Evolutionary conservation across 2,888 invertebrate species (phyloP).

Genomic region (Stenurella melanura): DNA sequence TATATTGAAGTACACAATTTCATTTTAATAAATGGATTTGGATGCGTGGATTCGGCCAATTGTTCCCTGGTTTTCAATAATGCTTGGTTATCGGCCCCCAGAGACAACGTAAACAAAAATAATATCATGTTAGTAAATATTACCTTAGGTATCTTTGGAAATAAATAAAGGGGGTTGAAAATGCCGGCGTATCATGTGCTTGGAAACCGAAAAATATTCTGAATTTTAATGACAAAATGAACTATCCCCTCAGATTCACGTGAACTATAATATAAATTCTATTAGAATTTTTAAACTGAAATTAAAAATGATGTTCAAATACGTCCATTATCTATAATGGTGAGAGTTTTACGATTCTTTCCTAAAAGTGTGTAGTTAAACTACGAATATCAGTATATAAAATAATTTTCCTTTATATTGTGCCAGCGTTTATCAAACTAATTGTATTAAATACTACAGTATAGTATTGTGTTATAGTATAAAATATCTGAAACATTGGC

Average conservation of each 20-base stretch:
- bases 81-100: slow-evolving; percentile 19
- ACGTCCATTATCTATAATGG: background rate
- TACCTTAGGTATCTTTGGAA: slow-evolving; percentile 19
- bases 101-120: slow-evolving; percentile 26
- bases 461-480: background rate
- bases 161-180: slow-evolving; percentile 15
- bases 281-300: background rate
- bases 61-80: slow-evolving; percentile 34
- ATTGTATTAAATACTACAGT: background rate
- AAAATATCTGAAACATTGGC: background rate
- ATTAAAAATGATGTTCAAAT: background rate
- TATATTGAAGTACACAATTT: slow-evolving; percentile 9
- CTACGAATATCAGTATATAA: background rate
- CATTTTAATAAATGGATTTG: slow-evolving; percentile 22
- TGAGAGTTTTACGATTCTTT: background rate
- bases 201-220: background rate
- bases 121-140: slow-evolving; percentile 25
- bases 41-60: slow-evolving; percentile 30
- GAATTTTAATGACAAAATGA: background rate
- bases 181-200: background rate
- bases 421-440: background rate
- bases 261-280: background rate
- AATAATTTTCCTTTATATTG: background rate
- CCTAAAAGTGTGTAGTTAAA: background rate
- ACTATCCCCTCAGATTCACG: background rate